These are phyloP conservation scores for Rhagologus leucostigma DNA, from an alignment of 2,113 vertebrate genomes.

Conservation along the genomic window DNA sequence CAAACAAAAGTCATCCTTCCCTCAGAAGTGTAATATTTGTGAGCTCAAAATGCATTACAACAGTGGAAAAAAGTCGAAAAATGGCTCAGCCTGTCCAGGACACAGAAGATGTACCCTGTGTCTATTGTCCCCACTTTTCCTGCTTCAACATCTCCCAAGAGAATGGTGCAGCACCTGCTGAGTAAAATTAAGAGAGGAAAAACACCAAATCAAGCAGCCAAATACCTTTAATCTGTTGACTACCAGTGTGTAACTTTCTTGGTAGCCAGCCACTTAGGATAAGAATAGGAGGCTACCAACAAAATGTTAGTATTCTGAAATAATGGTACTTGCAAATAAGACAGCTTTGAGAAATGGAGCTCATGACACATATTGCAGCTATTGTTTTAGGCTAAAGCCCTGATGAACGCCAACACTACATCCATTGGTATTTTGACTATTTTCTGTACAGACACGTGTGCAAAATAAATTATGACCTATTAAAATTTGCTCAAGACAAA, in stretches of 20 bases:
- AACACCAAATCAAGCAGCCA: background rate
- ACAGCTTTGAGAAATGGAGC: background rate
- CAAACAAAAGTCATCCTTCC: background rate
- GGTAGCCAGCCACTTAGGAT: background rate
- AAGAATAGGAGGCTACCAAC: background rate
- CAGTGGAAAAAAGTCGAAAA: background rate
- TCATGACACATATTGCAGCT: background rate
- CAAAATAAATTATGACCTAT: background rate
- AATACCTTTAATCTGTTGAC: background rate
- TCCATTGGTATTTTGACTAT: background rate
- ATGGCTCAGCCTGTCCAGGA: background rate
- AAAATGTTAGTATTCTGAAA: background rate
- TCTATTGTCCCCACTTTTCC: background rate
- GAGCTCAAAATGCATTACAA: background rate
- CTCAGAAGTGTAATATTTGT: constrained; percentile 1
- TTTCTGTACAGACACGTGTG: background rate
- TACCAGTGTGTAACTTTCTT: background rate
- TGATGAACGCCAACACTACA: background rate
- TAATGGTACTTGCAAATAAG: background rate
- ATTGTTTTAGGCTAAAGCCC: background rate
- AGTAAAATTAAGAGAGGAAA: background rate
- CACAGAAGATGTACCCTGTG: background rate
- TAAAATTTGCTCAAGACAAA: background rate
- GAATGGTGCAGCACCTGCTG: background rate
- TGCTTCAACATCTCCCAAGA: background rate